Evolutionary conservation across 2,888 invertebrate genomes (phyloP).

Genomic region (Cryptocephalus primarius): DNA sequence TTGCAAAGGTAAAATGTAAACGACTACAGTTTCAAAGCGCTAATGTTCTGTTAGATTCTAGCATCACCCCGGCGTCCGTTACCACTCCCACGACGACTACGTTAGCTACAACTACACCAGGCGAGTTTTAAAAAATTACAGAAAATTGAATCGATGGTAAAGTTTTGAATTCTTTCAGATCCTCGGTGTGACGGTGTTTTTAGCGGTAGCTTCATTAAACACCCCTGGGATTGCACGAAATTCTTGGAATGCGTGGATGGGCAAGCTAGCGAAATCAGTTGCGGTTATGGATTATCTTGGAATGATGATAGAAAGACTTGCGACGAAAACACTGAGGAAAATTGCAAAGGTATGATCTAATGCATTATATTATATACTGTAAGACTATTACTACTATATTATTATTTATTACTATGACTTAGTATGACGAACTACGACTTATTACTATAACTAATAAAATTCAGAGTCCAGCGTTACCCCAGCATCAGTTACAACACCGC

Average conservation of each 20-base stretch:
- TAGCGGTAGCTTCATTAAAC: slow-evolving; percentile 1
- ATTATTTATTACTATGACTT: too few relatives aligned
- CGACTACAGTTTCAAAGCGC: too few relatives aligned
- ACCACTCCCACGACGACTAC: not conserved
- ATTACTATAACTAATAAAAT: too few relatives aligned
- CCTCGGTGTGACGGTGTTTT: not conserved
- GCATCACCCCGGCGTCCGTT: too few relatives aligned
- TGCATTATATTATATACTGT: too few relatives aligned
- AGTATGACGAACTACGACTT: too few relatives aligned
- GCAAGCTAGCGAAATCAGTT: not conserved
- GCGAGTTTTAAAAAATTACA: not conserved
- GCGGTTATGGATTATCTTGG: slow-evolving; percentile 6
- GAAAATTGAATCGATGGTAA: not conserved
- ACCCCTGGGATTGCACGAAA: slow-evolving; percentile 5
- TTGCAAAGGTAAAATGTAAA: too few relatives aligned
- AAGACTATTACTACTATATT: too few relatives aligned
- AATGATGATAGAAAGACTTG: slow-evolving; percentile 3
- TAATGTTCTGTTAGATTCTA: too few relatives aligned
- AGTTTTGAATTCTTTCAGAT: not conserved
- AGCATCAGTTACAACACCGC: too few relatives aligned
- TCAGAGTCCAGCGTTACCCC: too few relatives aligned
- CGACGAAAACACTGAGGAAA: not conserved
- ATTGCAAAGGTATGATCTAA: too few relatives aligned
- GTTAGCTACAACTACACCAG: not conserved
- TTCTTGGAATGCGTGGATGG: slow-evolving; percentile 7